phyloP scores from a whole-genome alignment of 1,140 invertebrate species.

The Saccostrea glomerata region DNA sequence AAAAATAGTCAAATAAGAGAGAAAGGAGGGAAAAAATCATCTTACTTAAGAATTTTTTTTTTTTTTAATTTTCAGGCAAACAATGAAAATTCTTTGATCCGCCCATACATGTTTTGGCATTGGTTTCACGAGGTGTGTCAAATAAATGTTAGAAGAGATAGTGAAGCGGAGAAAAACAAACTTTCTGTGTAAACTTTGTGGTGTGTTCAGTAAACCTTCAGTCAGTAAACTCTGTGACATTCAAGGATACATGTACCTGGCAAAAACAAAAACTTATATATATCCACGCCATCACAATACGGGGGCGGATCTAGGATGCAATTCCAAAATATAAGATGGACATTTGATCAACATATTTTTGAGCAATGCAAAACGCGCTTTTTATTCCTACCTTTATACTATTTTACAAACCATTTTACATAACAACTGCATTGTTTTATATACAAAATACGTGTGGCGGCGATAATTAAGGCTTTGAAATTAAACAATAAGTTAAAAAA shows the following conservation, averaged over 20 bases:
- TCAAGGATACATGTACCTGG: background rate
- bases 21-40: constrained; percentile 19
- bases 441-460: too few relatives aligned
- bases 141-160: background rate
- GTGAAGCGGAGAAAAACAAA: constrained; percentile 5
- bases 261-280: background rate
- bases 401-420: too few relatives aligned
- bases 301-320: background rate
- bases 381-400: too few relatives aligned
- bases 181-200: background rate
- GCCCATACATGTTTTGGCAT: background rate
- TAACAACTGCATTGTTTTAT: too few relatives aligned
- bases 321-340: background rate
- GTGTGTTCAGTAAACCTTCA: background rate
- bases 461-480: too few relatives aligned
- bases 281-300: background rate
- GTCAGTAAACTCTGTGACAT: background rate
- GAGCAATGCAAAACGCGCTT: too few relatives aligned
- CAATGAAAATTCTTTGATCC: background rate
- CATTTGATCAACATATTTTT: too few relatives aligned
- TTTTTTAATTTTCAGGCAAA: background rate
- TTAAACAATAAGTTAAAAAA: too few relatives aligned
- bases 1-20: background rate
- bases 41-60: background rate
- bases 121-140: background rate